Evolutionary conservation across 64 coral and sea anemone genomes (phyloP), one percentile per base, ranked within the genome.

Genomic region (Pachyseris speciosa): DNA sequence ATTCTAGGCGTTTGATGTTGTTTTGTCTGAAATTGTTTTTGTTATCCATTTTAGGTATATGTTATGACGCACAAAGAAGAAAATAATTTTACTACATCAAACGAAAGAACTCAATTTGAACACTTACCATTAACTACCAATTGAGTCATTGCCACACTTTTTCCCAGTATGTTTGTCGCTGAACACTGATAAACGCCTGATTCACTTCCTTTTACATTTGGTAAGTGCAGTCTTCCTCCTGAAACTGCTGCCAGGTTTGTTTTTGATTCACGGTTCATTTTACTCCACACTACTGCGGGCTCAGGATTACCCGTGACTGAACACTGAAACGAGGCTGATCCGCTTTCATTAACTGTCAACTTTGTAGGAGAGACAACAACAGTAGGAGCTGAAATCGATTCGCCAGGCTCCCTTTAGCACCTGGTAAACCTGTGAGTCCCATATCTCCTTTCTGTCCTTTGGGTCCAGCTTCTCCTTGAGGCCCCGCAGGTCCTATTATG

Each of bases 291-390:
- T 27, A 89, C 3, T 37, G 64, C 41, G 16, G 86, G 92, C 32
- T 80, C 64, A 24, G 93, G 93, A 67, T 94, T 61, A 29, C 92
- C 92, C 22, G 61, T 80, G 24, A 65, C 75, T 27, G 75, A 53
- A 30, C 92, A 94, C 5, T 75, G 32, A 16, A 88, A 88, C 53
- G 58, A 43, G 37, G 69, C 86, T 41, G 32, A 63, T 43, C 58
- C n/a, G 16, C 37, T 29, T 60, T 88, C 71, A 19, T 88, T 88
- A 5, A 76, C 70, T 31, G 72, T 74, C 55, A 88, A 75, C 9
- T 31, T 57, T 20, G n/a, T 12, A 64, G 69, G 86, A 16, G 51
- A 88, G 64, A 88, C 59, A 72, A 40, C 57, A 42, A 88, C 86
- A 36, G 31, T 31, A 29, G 86, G 86, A 42, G 10, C 15, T 57